These are phyloP conservation scores for Ridgeia piscesae DNA, from an alignment of 1,140 invertebrate species.

Conservation along the genomic window DNA sequence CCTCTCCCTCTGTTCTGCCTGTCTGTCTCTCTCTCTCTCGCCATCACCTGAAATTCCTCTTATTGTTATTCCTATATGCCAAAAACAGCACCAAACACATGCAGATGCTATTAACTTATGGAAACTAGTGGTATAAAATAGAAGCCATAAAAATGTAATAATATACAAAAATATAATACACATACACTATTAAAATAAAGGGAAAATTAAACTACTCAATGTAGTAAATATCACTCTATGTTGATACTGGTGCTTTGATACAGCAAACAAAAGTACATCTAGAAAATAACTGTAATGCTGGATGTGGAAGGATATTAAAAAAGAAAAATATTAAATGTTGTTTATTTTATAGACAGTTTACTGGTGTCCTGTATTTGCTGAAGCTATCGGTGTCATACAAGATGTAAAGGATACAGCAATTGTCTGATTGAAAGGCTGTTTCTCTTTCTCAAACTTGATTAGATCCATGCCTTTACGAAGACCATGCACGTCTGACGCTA, in stretches of 20 bases:
- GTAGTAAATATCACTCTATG: neutral
- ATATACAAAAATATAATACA: neutral
- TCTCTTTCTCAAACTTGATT: slow-evolving; percentile 29
- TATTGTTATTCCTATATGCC: too few species aligned
- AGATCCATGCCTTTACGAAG: slow-evolving; percentile 29
- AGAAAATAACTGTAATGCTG: neutral
- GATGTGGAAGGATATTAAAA: neutral
- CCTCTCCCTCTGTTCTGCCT: too few species aligned
- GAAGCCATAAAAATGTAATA: neutral
- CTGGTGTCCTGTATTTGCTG: neutral
- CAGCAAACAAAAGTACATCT: neutral
- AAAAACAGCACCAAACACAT: neutral
- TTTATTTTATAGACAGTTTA: neutral
- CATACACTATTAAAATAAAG: neutral
- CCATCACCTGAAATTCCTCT: too few species aligned
- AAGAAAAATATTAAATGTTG: neutral
- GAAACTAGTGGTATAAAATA: neutral
- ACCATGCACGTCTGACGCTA: slow-evolving; percentile 23
- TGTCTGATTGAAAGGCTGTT: slow-evolving; percentile 18
- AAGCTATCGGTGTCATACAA: neutral
- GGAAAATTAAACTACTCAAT: neutral
- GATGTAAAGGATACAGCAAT: slow-evolving; percentile 31
- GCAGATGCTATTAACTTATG: neutral
- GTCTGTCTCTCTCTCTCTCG: too few species aligned
- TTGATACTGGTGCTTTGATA: neutral